These are phyloP conservation scores for Drosophila glabriapex DNA, from an alignment of 2,888 invertebrate species.

Conservation along the genomic window DNA sequence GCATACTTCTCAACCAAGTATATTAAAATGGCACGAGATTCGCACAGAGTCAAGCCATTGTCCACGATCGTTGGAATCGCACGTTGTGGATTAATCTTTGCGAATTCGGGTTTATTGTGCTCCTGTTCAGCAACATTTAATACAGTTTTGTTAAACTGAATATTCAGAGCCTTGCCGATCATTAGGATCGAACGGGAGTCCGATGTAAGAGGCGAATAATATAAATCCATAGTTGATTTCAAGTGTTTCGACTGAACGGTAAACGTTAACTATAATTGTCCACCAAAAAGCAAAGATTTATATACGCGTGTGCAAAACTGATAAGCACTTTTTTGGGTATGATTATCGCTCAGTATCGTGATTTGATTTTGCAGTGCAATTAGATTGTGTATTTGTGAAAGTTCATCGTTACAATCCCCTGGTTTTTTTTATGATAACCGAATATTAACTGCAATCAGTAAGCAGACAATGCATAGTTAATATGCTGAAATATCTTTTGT, in stretches of 20 bases:
- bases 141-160: constrained; percentile 88
- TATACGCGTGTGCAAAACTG: constrained; percentile 17
- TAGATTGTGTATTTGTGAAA: constrained; percentile 30
- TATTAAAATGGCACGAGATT: constrained; percentile 92
- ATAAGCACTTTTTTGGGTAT: constrained; percentile 8
- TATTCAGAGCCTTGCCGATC: constrained; percentile 88
- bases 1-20: constrained; percentile 93
- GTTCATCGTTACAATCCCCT: constrained; percentile 33
- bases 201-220: constrained; percentile 87
- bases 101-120: constrained; percentile 88
- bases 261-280: constrained; percentile 8
- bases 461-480: neutral
- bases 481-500: neutral
- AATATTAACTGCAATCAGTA: neutral
- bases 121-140: constrained; percentile 87
- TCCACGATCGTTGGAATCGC: constrained; percentile 93
- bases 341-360: constrained; percentile 17
- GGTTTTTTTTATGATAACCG: neutral
- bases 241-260: neutral
- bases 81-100: constrained; percentile 92
- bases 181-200: constrained; percentile 88
- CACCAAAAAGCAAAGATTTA: neutral
- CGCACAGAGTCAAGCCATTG: constrained; percentile 91
- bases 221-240: constrained; percentile 87
- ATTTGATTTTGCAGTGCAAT: neutral